Evolutionary conservation across 37 sponge, comb jelly and placozoan species (phyloP), one percentile per base, ranked within the genome.

Genomic region (Lycopodina hypogea): DNA sequence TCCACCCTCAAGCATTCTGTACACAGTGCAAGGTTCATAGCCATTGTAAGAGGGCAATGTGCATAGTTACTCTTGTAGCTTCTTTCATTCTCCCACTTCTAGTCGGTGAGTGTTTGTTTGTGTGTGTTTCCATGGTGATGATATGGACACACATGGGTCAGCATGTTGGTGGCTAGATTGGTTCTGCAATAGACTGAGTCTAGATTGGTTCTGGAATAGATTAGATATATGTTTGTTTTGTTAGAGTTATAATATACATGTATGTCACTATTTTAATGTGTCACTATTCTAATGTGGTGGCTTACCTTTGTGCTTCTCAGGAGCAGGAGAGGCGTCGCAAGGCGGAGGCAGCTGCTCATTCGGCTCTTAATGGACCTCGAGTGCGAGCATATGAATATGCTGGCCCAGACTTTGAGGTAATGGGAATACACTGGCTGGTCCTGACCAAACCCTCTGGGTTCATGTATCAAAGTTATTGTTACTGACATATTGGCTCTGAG

Each of bases 371-470:
- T 81, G 92, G 92, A 1, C 88, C 92, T 0, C 64, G 88, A 68
- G 73, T 83, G 19, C 21, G 67, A 14, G 92, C 92, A 8, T 87
- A 39, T 71, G 69, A 91, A 37, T 91, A 91, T 72, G 86, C 93
- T 34, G 93, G 93, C 15, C 93, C 93, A 21, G 93, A 93, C 65
- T 85, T 84, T 69, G 83, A 93, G 88, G 92, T 91, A 60, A 64
- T 34, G 60, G 51, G 0, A 17, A 24, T 2, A 18, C n/a, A n/a
- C n/a, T n/a, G n/a, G n/a, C n/a, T n/a, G n/a, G n/a, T n/a, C n/a
- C n/a, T n/a, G n/a, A n/a, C n/a, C n/a, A n/a, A n/a, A n/a, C n/a
- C n/a, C n/a, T n/a, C 17, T 53, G 56, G 17, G 14, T 14, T 18
- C 56, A 53, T 36, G 35, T 12, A 28, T 61, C 12, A 12, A 72